phyloP scores from a whole-genome alignment of 2,888 invertebrate genomes.

The Mayetiola destructor region DNA sequence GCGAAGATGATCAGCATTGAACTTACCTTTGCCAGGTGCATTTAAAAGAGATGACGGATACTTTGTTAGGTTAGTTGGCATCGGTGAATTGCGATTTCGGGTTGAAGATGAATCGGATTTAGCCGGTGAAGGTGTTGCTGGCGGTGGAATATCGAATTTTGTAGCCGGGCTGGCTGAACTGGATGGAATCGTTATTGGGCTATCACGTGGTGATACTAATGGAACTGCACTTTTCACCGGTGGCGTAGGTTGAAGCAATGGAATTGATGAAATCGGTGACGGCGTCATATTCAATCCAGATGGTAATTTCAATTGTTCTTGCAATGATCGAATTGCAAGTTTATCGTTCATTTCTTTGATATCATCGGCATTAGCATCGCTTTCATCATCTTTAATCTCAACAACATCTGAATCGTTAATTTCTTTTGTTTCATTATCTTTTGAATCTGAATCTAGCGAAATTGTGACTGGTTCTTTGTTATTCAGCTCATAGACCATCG shows the following conservation, averaged over 20 bases:
- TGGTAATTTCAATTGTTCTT: conserved; percentile 32
- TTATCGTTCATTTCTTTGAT: conserved; percentile 20
- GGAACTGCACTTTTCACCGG: conserved; percentile 19
- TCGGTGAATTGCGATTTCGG: conserved; percentile 39
- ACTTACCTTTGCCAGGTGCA: not conserved
- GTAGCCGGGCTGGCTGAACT: conserved; percentile 33
- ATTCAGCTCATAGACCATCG: not conserved
- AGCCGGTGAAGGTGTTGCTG: conserved; percentile 44
- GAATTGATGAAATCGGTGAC: conserved; percentile 29
- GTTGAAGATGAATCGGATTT: conserved; percentile 45
- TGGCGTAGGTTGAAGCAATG: conserved; percentile 16
- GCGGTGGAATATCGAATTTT: conserved; percentile 41
- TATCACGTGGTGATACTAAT: conserved; percentile 29
- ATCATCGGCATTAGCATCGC: not conserved
- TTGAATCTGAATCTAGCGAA: not conserved
- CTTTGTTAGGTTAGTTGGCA: conserved; percentile 33
- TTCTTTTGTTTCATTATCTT: not conserved
- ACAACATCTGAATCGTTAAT: not conserved
- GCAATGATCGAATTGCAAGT: conserved; percentile 30
- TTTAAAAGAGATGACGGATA: conserved; percentile 23
- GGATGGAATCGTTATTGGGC: conserved; percentile 33
- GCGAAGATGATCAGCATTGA: no score
- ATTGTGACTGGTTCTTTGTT: not conserved
- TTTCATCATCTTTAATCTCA: not conserved
- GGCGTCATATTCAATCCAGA: conserved; percentile 36